Percentiles rank a stretch among this genome's conserved stretches.
phyloP scores from a whole-genome alignment of 2,888 invertebrate genomes.

The Nemotelus nigrinus region DNA sequence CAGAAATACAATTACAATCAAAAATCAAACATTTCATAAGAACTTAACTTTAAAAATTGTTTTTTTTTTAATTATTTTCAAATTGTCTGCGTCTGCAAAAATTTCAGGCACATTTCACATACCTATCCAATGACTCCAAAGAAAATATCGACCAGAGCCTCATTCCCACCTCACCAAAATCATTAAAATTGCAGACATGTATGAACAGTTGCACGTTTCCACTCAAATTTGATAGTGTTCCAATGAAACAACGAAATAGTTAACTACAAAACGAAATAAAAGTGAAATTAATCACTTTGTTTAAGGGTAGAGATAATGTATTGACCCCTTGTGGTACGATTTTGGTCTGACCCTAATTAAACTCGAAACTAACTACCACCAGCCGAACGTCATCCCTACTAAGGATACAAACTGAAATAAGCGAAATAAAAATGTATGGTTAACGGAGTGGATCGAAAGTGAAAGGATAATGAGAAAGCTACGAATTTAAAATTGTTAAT shows the following conservation, averaged over 20 bases:
- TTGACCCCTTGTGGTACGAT: slow-evolving; percentile 46
- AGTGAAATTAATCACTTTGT: slow-evolving; percentile 46
- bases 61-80: too few species aligned
- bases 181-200: too few species aligned
- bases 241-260: background rate
- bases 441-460: slow-evolving; percentile 38
- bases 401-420: background rate
- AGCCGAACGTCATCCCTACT: background rate
- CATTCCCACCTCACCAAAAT: too few species aligned
- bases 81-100: too few species aligned
- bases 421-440: background rate
- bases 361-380: slow-evolving; percentile 36
- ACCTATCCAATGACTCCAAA: too few species aligned
- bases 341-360: slow-evolving; percentile 50
- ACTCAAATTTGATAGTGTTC: slow-evolving; percentile 5
- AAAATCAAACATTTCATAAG: too few species aligned
- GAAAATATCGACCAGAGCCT: too few species aligned
- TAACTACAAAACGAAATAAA: slow-evolving; percentile 14
- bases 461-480: slow-evolving; percentile 16
- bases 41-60: too few species aligned
- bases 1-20: too few species aligned
- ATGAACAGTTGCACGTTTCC: slow-evolving; percentile 34
- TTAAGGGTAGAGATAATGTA: slow-evolving; percentile 47
- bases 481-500: slow-evolving; percentile 26
- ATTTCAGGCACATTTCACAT: too few species aligned